A percentile compares a stretch with the other conserved stretches of the same genome.
Evolutionary conservation across 1,140 invertebrate genomes (phyloP).

Genomic region (Helicorthomorpha holstii): DNA sequence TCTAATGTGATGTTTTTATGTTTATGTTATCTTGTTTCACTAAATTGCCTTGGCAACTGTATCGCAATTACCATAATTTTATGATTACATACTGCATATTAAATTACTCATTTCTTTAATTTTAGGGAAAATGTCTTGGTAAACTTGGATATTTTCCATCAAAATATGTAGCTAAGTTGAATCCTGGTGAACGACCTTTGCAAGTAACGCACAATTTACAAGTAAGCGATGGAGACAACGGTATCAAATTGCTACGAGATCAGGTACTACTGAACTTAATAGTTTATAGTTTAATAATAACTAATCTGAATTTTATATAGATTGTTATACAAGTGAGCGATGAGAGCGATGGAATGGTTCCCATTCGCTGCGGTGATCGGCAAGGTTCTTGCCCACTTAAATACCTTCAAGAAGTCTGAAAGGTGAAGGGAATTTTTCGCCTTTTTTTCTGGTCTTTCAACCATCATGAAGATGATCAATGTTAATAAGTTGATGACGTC

Average conservation of each 20-base stretch:
- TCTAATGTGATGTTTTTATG: background rate
- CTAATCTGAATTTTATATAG: conserved; percentile 18
- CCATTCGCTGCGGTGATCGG: conserved; percentile 75
- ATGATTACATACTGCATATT: too few relatives aligned
- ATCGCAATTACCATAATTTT: background rate
- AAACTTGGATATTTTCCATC: conserved; percentile 85
- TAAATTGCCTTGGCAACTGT: background rate
- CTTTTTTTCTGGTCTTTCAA: too few relatives aligned
- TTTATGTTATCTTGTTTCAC: background rate
- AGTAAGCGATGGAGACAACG: conserved; percentile 39
- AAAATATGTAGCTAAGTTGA: conserved; percentile 77
- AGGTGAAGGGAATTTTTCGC: too few relatives aligned
- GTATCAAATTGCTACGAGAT: conserved; percentile 43
- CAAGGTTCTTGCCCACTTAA: conserved; percentile 47
- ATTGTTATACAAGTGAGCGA: conserved; percentile 59
- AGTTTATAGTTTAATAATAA: background rate
- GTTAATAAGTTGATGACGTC: too few relatives aligned
- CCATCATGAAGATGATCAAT: too few relatives aligned
- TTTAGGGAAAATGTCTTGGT: conserved; percentile 76
- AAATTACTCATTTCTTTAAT: too few relatives aligned
- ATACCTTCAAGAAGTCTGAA: conserved; percentile 32
- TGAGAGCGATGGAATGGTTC: conserved; percentile 77
- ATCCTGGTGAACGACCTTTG: conserved; percentile 69
- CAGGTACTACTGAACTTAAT: conserved; percentile 26
- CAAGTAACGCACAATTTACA: conserved; percentile 59